Evolutionary conservation across 2,888 invertebrate species (phyloP).

Genomic region (Spialia ferax): DNA sequence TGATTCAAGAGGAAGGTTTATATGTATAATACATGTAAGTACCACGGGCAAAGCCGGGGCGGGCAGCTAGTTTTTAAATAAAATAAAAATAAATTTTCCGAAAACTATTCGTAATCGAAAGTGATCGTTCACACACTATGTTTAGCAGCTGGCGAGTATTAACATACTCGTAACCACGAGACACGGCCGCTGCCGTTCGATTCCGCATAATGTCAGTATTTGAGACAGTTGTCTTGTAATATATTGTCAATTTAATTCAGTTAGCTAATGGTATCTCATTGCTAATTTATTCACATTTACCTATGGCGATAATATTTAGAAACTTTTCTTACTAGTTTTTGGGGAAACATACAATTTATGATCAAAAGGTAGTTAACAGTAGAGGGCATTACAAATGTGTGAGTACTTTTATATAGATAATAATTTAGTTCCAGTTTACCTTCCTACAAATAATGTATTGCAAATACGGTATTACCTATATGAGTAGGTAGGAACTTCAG

Average conservation of each 20-base stretch:
- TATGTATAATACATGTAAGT: too few relatives aligned
- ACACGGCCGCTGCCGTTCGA: neutral
- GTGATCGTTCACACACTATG: neutral
- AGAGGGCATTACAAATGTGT: too few relatives aligned
- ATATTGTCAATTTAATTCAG: slow-evolving; percentile 5
- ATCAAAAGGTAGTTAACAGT: too few relatives aligned
- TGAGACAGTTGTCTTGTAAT: neutral
- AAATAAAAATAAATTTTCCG: neutral
- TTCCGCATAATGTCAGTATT: neutral
- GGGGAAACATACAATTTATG: too few relatives aligned
- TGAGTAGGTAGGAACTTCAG: too few relatives aligned
- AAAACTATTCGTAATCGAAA: neutral
- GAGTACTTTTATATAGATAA: too few relatives aligned
- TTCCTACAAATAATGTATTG: too few relatives aligned
- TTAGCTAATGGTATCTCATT: neutral
- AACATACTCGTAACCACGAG: neutral
- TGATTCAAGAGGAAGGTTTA: too few relatives aligned
- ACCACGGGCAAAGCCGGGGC: too few relatives aligned
- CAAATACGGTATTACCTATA: too few relatives aligned
- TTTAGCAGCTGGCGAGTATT: neutral
- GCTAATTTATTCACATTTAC: neutral
- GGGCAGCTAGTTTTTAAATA: too few relatives aligned
- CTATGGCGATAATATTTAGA: neutral
- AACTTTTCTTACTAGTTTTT: neutral
- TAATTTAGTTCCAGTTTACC: too few relatives aligned